Base-by-base conservation (phyloP, 1,140 invertebrate genomes). In the Drosophila watanabei region DNA sequence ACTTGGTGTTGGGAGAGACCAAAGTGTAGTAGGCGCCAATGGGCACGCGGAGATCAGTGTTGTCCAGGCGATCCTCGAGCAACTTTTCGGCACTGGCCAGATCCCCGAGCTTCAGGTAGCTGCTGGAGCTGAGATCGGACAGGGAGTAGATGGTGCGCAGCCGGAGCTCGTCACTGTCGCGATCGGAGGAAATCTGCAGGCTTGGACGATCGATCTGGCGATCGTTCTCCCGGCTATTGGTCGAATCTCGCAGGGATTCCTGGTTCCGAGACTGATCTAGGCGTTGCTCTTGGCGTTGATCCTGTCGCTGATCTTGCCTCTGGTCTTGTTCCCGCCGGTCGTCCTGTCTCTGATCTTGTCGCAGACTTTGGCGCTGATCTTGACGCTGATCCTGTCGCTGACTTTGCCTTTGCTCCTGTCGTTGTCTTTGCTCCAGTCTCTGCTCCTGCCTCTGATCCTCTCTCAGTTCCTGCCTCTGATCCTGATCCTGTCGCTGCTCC, bases 11-110 rank as follows among this genome's bases (percentile, higher is more conserved):
- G 41, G 91, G 91, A 11, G 88, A 85, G 16, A 77, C 41, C 35
- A 92, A 70, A 10, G 84, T 82, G 32, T 92, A 92, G 48, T 91
- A 92, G 41, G 91, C 75, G 39, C 86, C 52, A 8, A 88, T 71
- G 1, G 91, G 91, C 14, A 92, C 68, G 11, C 80, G 89, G 20
- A 92, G 32, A 33, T 85, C 81, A 45, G 68, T 61, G 32, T 41
- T 57, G 28, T 63, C 52, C 13, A 72, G 30, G 13, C 69, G 66
- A 33, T 83, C 71, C 48, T 80, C 66, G 10, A 86, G 30, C 24
- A 85, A 56, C 35, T 80, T 75, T 20, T 75, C 65, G 18, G 63
- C 39, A 46, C 49, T 71, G 63, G 68, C 39, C 37, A 90, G 57
- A 59, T 90, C 82, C 4, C 79, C 78, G 6, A 90, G 68, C 48